Percentiles rank a stretch among this genome's conserved stretches.
These are phyloP conservation scores for Peucedramus taeniatus DNA, from an alignment of 2,113 vertebrate species.

Conservation along the genomic window DNA sequence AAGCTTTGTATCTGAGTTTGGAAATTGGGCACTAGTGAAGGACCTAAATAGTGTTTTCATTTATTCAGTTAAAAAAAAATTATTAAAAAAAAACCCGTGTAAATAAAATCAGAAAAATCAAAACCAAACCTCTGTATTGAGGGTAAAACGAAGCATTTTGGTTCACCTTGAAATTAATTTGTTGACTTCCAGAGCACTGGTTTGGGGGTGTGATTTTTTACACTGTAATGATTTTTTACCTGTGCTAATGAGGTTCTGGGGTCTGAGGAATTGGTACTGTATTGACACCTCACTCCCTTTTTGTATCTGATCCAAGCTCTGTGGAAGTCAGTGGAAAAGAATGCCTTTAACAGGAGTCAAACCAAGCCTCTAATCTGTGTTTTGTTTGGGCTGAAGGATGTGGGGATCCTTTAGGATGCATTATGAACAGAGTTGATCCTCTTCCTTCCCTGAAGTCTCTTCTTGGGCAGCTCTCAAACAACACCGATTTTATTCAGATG, in stretches of 20 bases:
- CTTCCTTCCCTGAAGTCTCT: not conserved
- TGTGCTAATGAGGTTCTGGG: not conserved
- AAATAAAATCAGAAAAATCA: not conserved
- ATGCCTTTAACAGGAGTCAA: not conserved
- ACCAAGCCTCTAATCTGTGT: not conserved
- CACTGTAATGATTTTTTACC: not conserved
- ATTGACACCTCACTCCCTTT: not conserved
- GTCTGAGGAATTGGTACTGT: not conserved
- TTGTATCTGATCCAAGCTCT: not conserved
- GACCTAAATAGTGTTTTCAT: not conserved
- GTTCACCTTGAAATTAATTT: not conserved
- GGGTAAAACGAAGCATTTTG: not conserved
- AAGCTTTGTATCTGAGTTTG: not conserved
- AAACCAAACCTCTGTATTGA: not conserved
- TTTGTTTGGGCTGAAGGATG: not conserved
- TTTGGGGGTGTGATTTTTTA: not conserved
- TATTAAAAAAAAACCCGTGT: not conserved
- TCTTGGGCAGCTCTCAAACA: not conserved
- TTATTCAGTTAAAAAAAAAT: not conserved
- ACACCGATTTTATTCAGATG: not conserved
- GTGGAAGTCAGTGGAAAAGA: not conserved
- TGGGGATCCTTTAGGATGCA: not conserved
- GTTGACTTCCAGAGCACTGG: not conserved
- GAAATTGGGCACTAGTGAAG: not conserved
- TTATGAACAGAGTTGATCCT: not conserved